Evolutionary conservation across 2,113 vertebrate species (phyloP).

Genomic region (Sebastes fasciatus): DNA sequence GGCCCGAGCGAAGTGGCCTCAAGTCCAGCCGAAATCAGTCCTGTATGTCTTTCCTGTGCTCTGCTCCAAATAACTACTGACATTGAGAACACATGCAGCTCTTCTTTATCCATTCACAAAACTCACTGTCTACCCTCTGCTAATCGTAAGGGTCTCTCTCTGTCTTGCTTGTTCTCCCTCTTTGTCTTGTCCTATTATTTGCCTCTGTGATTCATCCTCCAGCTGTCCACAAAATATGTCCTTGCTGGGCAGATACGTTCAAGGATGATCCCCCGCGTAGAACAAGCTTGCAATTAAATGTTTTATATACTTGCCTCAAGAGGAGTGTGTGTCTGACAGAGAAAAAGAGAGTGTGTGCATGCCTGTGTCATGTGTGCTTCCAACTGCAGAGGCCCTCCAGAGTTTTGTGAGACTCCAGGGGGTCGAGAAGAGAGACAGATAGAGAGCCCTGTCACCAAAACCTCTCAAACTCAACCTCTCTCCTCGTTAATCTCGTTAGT

Average conservation of each 20-base stretch:
- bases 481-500: constrained; percentile 56
- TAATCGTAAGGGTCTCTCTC: constrained; percentile 14
- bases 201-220: constrained; percentile 71
- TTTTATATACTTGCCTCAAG: constrained; percentile 69
- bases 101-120: constrained; percentile 30
- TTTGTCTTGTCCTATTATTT: constrained; percentile 41
- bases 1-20: constrained; percentile 37
- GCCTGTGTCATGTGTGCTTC: constrained; percentile 54
- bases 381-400: constrained; percentile 46
- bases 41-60: constrained; percentile 35
- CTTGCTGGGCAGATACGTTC: constrained; percentile 50
- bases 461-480: constrained; percentile 29
- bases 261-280: constrained; percentile 63
- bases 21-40: constrained; percentile 45
- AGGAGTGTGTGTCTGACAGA: constrained; percentile 47
- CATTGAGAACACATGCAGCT: constrained; percentile 38
- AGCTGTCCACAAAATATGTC: constrained; percentile 74
- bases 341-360: constrained; percentile 2
- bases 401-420: constrained; percentile 70
- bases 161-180: constrained; percentile 30
- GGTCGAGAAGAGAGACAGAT: constrained; percentile 55
- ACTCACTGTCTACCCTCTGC: neutral
- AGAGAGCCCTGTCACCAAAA: constrained; percentile 56
- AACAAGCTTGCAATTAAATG: constrained; percentile 65
- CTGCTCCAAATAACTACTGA: constrained; percentile 40